A percentile compares a stretch with the other conserved stretches of the same genome.
These are phyloP conservation scores for Onychomys leucogaster DNA, from an alignment of 2,797 vertebrate species.

Conservation along the genomic window DNA sequence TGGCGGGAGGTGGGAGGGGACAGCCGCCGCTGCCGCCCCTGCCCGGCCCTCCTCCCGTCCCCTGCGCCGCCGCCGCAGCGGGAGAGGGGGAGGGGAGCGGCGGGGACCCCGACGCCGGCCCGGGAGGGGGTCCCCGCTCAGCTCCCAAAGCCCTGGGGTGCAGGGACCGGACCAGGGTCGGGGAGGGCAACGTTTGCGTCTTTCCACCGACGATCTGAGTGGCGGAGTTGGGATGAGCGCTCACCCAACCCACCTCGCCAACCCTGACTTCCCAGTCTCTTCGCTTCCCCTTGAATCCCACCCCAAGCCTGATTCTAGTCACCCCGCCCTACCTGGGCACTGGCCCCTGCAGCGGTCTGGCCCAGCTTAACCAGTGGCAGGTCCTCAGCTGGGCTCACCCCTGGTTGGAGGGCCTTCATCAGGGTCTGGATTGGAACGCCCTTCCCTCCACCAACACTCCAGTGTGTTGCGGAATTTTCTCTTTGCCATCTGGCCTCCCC, in stretches of 20 bases:
- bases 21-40: conserved; percentile 42
- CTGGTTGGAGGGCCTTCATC: neutral
- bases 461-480: neutral
- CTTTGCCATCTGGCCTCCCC: conserved; percentile 17
- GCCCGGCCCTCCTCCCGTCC: conserved; percentile 23
- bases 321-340: neutral
- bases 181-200: neutral
- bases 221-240: neutral
- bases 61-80: neutral
- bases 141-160: too few relatives aligned
- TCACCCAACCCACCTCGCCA: neutral
- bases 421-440: neutral
- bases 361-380: neutral
- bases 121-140: neutral
- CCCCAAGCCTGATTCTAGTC: neutral
- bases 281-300: neutral
- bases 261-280: neutral
- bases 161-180: too few relatives aligned
- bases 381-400: neutral
- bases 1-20: conserved; percentile 61
- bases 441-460: neutral
- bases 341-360: neutral
- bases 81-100: conserved; percentile 42
- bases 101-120: conserved; percentile 7
- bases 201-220: neutral